Base-by-base conservation (phyloP, 1,140 invertebrate genomes). In the Drosophila arizonae region DNA sequence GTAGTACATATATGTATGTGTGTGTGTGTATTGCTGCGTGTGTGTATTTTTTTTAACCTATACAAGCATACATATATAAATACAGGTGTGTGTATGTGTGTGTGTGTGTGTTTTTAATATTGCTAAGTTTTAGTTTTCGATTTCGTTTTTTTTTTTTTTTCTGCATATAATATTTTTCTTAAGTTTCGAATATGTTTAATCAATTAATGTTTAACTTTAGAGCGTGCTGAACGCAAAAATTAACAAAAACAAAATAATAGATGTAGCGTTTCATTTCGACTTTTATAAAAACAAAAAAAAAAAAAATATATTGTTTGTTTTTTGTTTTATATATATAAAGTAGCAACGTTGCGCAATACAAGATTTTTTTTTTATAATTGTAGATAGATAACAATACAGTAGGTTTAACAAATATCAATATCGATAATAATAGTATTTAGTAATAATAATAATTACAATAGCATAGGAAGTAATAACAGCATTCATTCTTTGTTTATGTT, bases 381-480 rank as follows among this genome's bases (percentile, higher is more conserved):
- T 76, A 86, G 76, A 76, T 80, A 78, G 77, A 87, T 86, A 86
- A 86, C 81, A 86, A 87, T 86, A 86, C 81, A 87, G 79, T 87
- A 86, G 79, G 79, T 63, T 81, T 90, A 90, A 90, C 88, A 90
- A 90, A 90, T 90, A 90, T 85, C 72, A 90, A 89, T 88, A 78
- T 66, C 69, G 85, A 87, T 76, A 52, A 75, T 71, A 55, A 64
- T 73, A 61, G 21, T 67, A 58, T 21, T 41, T 46, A 46, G 41
- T 70, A 63, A 64, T 64, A 72, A 62, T 33, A 33, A 33, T 71
- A 64, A 64, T 64, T 56, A 64, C 48, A 77, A 58, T 80, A 85
- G 81, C 80, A 79, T 82, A 85, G 48, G 81, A 72, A 82, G 70
- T 85, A 75, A 86, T 85, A 85, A 78, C 80, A 85, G 64, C 71